Conservation (phyloP, 2,888 invertebrate species). For the Thymelicus lineola region DNA sequence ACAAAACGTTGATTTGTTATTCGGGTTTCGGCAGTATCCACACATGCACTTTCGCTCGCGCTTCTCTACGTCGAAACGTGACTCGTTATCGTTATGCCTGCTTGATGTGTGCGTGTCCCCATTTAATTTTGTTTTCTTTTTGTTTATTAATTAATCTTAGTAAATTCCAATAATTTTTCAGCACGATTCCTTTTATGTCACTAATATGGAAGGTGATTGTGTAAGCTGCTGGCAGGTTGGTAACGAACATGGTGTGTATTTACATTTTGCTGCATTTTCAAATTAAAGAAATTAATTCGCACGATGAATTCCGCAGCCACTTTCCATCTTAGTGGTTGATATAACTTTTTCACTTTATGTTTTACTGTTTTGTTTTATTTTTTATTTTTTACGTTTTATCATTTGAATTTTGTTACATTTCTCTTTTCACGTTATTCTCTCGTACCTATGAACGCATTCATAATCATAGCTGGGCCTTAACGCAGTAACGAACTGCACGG, state of each 20-base stretch:
- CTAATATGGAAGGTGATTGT: slow-evolving; percentile 38
- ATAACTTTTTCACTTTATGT: slow-evolving; percentile 3
- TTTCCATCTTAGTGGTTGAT: slow-evolving; percentile 37
- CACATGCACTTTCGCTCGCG: slow-evolving; percentile 82
- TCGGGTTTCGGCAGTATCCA: slow-evolving; percentile 73
- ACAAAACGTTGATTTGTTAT: slow-evolving; percentile 55
- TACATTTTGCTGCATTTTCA: slow-evolving; percentile 6
- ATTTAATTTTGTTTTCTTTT: slow-evolving; percentile 25
- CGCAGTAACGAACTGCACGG: slow-evolving; percentile 33
- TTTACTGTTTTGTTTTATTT: background rate
- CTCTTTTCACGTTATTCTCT: slow-evolving; percentile 10
- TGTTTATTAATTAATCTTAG: slow-evolving; percentile 1
- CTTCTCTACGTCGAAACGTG: slow-evolving; percentile 53
- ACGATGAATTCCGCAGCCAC: slow-evolving; percentile 7
- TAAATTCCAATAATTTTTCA: slow-evolving; percentile 28
- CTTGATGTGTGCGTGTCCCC: slow-evolving; percentile 44
- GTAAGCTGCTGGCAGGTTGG: slow-evolving; percentile 33
- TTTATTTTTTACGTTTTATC: slow-evolving; percentile 1
- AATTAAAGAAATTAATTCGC: slow-evolving; percentile 13
- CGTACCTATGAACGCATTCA: slow-evolving; percentile 24
- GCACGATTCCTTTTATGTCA: slow-evolving; percentile 23
- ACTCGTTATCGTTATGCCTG: slow-evolving; percentile 39
- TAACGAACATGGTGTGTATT: slow-evolving; percentile 28
- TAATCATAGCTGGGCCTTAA: slow-evolving; percentile 31
- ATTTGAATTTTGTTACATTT: background rate